Percentiles rank a stretch among this genome's conserved stretches.
These are phyloP conservation scores for Dynastes grantii DNA, from an alignment of 2,888 invertebrate species.

Conservation along the genomic window DNA sequence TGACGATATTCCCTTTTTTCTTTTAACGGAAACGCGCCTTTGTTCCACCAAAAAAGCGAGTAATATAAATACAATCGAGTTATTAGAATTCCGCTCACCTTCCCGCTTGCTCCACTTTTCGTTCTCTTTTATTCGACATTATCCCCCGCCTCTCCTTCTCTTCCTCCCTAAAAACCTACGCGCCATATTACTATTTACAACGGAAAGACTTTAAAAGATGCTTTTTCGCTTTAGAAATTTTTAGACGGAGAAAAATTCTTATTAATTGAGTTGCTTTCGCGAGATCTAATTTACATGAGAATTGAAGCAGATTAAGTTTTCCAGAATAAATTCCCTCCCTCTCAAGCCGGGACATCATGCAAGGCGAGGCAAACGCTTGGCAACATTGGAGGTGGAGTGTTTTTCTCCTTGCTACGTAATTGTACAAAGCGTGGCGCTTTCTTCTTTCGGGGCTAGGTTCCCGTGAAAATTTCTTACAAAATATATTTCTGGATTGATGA, in stretches of 20 bases:
- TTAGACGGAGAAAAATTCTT: conserved; percentile 29
- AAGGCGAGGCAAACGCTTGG: background rate
- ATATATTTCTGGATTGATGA: background rate
- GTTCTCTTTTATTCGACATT: background rate
- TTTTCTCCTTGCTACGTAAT: conserved; percentile 35
- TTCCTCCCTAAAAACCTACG: background rate
- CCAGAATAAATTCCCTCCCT: conserved; percentile 25
- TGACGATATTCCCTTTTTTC: background rate
- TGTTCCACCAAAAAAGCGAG: background rate
- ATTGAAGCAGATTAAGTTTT: conserved; percentile 49
- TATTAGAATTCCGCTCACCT: conserved; percentile 17
- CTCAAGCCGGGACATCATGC: background rate
- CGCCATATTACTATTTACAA: conserved; percentile 24
- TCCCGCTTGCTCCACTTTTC: background rate
- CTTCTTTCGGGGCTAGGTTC: background rate
- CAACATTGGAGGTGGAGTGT: conserved; percentile 1
- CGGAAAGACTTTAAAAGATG: conserved; percentile 31
- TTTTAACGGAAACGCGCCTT: background rate
- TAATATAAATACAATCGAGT: conserved; percentile 39
- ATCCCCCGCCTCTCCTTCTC: background rate
- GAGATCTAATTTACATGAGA: conserved; percentile 51
- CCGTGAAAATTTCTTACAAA: conserved; percentile 19
- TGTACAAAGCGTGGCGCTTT: conserved; percentile 6
- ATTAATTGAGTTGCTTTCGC: conserved; percentile 48
- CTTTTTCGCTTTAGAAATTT: conserved; percentile 37